A percentile compares a stretch with the other conserved stretches of the same genome.
Conservation (phyloP, 2,113 vertebrate species). For the Marmota monax region DNA sequence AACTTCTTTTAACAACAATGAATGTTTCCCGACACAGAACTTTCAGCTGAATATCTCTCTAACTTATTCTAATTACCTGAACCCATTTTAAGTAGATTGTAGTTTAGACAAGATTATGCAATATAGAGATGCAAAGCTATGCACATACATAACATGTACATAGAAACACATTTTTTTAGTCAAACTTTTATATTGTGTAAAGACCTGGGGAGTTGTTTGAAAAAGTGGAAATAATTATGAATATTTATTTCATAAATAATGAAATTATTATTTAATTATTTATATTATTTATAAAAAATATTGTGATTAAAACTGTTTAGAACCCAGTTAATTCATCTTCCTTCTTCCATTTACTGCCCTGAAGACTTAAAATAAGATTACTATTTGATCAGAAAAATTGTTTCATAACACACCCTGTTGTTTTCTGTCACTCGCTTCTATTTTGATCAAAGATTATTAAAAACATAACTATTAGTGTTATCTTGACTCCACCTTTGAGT, state of each 20-base stretch:
- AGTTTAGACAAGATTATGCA: not conserved
- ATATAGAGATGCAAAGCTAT: not conserved
- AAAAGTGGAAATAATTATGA: not conserved
- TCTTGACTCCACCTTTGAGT: not conserved
- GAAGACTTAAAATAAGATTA: not conserved
- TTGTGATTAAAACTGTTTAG: not conserved
- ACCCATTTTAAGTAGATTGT: not conserved
- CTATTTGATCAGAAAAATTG: not conserved
- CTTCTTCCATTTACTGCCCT: not conserved
- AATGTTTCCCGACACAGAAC: not conserved
- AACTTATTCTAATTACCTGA: not conserved
- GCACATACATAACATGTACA: not conserved
- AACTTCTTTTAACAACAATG: not conserved
- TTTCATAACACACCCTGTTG: not conserved
- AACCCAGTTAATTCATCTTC: not conserved
- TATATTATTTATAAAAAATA: not conserved
- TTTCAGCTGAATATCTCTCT: conserved; percentile 9
- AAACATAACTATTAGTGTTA: not conserved
- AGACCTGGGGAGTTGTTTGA: not conserved
- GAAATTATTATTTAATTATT: too few relatives aligned
- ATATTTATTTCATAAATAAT: too few relatives aligned
- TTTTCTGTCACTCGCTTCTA: not conserved
- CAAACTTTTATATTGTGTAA: not conserved
- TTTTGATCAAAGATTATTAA: not conserved
- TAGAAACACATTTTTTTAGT: not conserved